Evolutionary conservation across 2,888 invertebrate species (phyloP).

Genomic region (Automeris io): DNA sequence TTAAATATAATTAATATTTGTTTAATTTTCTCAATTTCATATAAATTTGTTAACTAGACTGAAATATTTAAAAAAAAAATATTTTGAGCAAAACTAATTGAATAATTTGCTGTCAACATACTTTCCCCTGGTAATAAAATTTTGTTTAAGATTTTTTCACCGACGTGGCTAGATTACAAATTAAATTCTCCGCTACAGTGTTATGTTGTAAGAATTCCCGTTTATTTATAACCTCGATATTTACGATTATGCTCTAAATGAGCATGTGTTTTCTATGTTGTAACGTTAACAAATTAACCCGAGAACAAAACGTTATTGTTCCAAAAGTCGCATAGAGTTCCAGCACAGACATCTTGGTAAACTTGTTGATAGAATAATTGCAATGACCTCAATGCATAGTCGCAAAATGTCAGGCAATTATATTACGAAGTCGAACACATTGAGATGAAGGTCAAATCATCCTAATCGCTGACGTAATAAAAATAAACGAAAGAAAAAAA

Average conservation of each 20-base stretch:
- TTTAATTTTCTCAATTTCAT: too few species aligned
- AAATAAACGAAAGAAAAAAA: background rate
- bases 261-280: constrained; percentile 22
- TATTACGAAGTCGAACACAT: constrained; percentile 21
- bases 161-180: background rate
- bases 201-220: constrained; percentile 3
- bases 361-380: constrained; percentile 34
- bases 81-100: constrained; percentile 11
- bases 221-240: constrained; percentile 24
- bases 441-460: constrained; percentile 13
- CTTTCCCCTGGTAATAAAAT: constrained; percentile 29
- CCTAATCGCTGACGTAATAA: background rate
- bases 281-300: constrained; percentile 17
- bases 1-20: too few species aligned
- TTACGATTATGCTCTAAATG: constrained; percentile 15
- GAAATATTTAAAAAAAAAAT: too few species aligned
- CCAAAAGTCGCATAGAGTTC: constrained; percentile 22
- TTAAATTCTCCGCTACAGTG: background rate
- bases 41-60: too few species aligned
- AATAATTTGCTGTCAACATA: constrained; percentile 22
- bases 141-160: constrained; percentile 22
- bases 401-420: constrained; percentile 27
- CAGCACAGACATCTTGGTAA: constrained; percentile 21
- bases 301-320: constrained; percentile 29
- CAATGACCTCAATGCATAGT: constrained; percentile 28